Base-by-base conservation (phyloP, 2,888 invertebrate species). In the Andrena trimmerana region DNA sequence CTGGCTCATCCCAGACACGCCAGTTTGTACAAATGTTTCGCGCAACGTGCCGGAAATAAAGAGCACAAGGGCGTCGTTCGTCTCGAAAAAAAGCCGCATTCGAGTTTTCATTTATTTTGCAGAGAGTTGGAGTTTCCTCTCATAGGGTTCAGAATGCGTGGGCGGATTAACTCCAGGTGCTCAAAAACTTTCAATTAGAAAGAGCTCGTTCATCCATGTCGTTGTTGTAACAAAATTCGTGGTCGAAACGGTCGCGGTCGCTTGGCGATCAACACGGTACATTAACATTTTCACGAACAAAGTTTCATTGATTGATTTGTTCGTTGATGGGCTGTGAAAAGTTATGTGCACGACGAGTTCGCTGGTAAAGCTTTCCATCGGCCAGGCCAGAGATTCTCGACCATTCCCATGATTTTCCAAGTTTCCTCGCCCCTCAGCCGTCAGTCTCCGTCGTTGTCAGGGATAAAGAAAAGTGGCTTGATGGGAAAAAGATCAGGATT, bases 11-110 rank as follows among this genome's bases (percentile, higher is more conserved):
- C 62, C 36, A 8, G 36, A 36, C 63, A 33, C 36, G 54, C 36
- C 27, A 54, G 54, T 65, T 20, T 13, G n/a, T 27, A 73, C 42
- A 71, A 71, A 74, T 74, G 74, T 66, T 29, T 42, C 66, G 57
- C 57, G 74, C 10, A 66, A 42, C 27, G 29, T 36, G 63, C 5
- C 20, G 76, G 63, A 63, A 69, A 76, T 76, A 69, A 62, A 69
- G 54, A 27, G 48, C 29, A 24, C 29, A 42, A 54, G 62, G n/a
- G 29, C 13, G 67, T 62, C 57, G 50, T 69, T 73, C 33, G 65
- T 73, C 66, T 66, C 16, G 29, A 27, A 13, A 42, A 66, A 66
- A 29, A 13, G 73, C 36, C 57, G 52, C 16, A n/a, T 29, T 16
- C 73, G 29, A 7, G 59, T 66, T 59, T 67, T 29, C 48, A 42